Evolutionary conservation across 2,888 invertebrate genomes (phyloP).

Genomic region (Drosophila tripunctata): DNA sequence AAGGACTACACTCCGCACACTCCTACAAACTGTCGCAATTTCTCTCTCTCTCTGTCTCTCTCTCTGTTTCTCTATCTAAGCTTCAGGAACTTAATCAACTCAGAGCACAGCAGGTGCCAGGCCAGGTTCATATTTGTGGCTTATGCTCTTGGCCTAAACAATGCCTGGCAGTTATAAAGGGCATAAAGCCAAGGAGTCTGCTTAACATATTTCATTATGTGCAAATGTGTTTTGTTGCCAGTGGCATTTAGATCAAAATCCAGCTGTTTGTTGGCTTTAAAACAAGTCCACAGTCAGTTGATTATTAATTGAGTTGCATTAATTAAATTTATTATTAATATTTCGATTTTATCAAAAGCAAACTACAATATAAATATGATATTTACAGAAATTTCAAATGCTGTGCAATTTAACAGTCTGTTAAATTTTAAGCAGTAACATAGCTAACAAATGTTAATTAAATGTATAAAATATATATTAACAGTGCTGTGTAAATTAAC

Average conservation of each 20-base stretch:
- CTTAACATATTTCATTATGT: constrained; percentile 20
- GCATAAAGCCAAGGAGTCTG: neutral
- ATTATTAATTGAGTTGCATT: constrained; percentile 2
- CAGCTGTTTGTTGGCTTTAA: neutral
- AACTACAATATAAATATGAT: neutral
- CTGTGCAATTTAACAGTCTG: neutral
- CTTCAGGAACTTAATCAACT: constrained; percentile 38
- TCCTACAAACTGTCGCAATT: no score
- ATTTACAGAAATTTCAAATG: neutral
- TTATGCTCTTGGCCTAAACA: constrained; percentile 15
- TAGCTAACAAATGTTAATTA: no score
- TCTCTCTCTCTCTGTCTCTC: neutral
- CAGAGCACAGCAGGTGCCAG: constrained; percentile 40
- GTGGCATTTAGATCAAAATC: neutral
- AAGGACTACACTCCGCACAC: constrained; percentile 4
- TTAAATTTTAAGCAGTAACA: no score
- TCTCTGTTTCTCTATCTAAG: neutral
- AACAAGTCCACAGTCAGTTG: neutral
- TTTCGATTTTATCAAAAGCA: neutral
- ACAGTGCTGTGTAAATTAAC: no score
- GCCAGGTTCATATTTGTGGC: constrained; percentile 14
- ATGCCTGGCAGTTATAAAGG: constrained; percentile 10
- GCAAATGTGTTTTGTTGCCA: neutral
- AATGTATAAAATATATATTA: no score
- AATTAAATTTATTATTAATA: constrained; percentile 9